Evolutionary conservation across 2,797 vertebrate species (phyloP), one percentile per base, ranked within the genome.

Genomic region (Carcharodon carcharias): DNA sequence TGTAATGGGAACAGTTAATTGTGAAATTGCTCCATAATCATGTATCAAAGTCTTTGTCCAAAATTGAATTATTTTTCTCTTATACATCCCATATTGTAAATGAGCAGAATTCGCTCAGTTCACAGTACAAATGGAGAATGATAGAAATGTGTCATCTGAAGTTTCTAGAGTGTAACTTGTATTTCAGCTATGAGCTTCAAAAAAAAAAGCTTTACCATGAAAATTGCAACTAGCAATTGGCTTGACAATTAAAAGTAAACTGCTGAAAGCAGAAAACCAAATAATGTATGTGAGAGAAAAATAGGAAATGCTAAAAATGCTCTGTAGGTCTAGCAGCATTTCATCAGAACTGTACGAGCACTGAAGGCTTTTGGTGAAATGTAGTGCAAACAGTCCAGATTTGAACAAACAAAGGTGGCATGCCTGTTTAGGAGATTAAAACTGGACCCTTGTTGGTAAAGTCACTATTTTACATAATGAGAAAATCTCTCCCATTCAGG

Each of bases 401-500:
- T 26, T 45, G 91, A 67, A 65, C 18, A 93, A 67, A 7, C 40
- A 67, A 26, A 45, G 9, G 11, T 50, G 40, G 12, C 61, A 40
- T 12, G 21, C 26, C n/a, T 40, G 21, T 93, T 65, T 67, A 67
- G 26, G 91, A 40, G 23, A 26, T 67, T 67, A 18, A 45, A 92
- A 93, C 91, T 67, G 63, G 45, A 67, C 21, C 28, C 61, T 26
- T 14, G 35, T 61, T 0, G 7, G 9, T 45, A 67, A 14, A 6
- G n/a, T 93, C 91, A 65, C 8, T 65, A 58, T 92, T 91, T 58
- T 63, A 92, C 4, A n/a, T 40, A 93, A 93, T 93, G 61, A 65
- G n/a, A 77, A 73, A 54, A 73, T 77, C 0, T 96, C 73, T 97
- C 82, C 97, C 1, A 96, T 97, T 63, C 97, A 99, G 99, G 99